phyloP scores from a whole-genome alignment of 2,888 invertebrate genomes.

The Melipona beecheii region DNA sequence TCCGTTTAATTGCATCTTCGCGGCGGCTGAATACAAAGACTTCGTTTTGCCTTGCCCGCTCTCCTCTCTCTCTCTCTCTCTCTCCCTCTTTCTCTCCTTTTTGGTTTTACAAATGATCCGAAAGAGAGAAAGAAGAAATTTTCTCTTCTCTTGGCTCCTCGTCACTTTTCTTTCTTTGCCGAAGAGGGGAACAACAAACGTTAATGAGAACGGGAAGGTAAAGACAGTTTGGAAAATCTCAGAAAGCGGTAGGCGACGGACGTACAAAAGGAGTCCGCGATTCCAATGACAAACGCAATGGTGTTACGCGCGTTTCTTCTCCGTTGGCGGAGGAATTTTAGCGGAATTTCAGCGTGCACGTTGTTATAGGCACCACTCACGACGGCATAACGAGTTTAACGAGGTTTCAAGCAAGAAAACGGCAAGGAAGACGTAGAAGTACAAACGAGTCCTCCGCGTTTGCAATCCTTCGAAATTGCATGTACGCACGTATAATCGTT shows the following conservation, averaged over 20 bases:
- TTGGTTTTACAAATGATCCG: not conserved
- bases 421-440: slow-evolving; percentile 17
- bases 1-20: slow-evolving; percentile 35
- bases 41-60: too few relatives aligned
- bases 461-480: slow-evolving; percentile 27
- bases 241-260: not conserved
- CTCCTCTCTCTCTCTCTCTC: too few relatives aligned
- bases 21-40: not conserved
- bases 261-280: slow-evolving; percentile 2
- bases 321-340: not conserved
- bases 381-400: slow-evolving; percentile 19
- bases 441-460: slow-evolving; percentile 7
- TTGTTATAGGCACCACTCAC: not conserved
- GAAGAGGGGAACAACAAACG: not conserved
- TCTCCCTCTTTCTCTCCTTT: not conserved
- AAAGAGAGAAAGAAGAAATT: not conserved
- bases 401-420: slow-evolving; percentile 20
- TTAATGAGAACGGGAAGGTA: slow-evolving; percentile 18
- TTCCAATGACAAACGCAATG: slow-evolving; percentile 3
- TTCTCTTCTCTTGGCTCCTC: not conserved
- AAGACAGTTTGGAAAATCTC: slow-evolving; percentile 23
- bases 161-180: not conserved
- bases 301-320: not conserved
- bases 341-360: slow-evolving; percentile 16
- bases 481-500: not conserved